Evolutionary conservation across 2,888 invertebrate genomes (phyloP).

Genomic region (Chymomyza fuscimana): DNA sequence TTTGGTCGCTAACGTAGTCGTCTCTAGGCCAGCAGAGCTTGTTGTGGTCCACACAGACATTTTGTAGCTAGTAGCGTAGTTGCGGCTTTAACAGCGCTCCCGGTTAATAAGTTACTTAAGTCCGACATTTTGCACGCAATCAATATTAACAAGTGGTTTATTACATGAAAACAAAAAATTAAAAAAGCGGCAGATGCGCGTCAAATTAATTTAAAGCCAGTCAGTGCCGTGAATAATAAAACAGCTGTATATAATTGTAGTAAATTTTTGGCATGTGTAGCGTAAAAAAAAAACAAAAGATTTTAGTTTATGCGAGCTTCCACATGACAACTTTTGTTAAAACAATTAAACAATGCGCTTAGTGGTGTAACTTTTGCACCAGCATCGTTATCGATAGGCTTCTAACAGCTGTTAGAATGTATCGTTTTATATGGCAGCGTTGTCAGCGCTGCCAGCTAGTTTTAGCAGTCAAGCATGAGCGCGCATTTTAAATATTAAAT

Average conservation of each 20-base stretch:
- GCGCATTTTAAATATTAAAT: neutral
- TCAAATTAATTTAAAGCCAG: neutral
- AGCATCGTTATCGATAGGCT: neutral
- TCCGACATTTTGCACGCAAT: slow-evolving; percentile 30
- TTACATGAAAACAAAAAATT: neutral
- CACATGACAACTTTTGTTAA: neutral
- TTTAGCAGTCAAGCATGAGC: neutral
- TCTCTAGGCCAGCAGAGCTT: slow-evolving; percentile 82
- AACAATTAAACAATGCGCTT: neutral
- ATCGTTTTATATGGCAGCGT: neutral
- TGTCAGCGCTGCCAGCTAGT: neutral
- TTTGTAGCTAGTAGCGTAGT: slow-evolving; percentile 30
- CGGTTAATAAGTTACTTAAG: slow-evolving; percentile 37
- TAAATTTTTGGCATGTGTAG: neutral
- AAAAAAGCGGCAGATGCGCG: neutral
- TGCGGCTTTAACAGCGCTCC: slow-evolving; percentile 18
- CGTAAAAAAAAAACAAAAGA: neutral
- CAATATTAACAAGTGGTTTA: neutral
- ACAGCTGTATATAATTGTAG: neutral
- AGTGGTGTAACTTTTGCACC: neutral
- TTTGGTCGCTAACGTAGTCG: slow-evolving; percentile 30
- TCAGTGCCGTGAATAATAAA: neutral
- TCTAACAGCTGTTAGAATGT: neutral
- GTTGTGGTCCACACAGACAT: slow-evolving; percentile 87
- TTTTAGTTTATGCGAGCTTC: neutral